Base-by-base conservation (phyloP, 2,113 vertebrate species). In the Symphodus melops region DNA sequence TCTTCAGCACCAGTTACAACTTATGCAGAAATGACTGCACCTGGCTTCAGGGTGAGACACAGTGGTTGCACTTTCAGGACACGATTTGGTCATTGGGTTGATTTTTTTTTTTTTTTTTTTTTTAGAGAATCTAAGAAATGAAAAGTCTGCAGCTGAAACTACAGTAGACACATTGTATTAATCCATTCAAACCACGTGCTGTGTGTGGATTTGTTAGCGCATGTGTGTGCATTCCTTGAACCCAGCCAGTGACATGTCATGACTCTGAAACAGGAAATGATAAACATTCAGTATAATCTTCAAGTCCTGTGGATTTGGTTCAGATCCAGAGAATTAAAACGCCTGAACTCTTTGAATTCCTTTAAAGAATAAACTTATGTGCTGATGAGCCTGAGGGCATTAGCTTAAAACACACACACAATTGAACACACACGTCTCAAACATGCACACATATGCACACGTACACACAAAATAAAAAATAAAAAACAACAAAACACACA, bases 211-310 rank as follows among this genome's bases (percentile, higher is more conserved):
- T 60, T 67, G 54, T 67, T 66, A 4, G 33, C 49, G n/a, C 55
- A 59, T 68, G 72, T 48, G 53, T 73, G 56, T 69, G 44, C 21
- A 52, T 84, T 87, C 60, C 68, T 71, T 71, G 33, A 71, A 72
- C 12, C 5, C 37, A 59, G 68, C 1, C 49, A 17, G 28, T 77
- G 69, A 84, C 71, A 75, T 66, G 78, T 70, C 82, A 75, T 21
- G 25, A 55, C 68, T 73, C 58, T 72, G 39, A 86, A 67, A 83
- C 58, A 83, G 86, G 86, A 88, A 82, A 86, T 83, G 61, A 86
- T 82, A 81, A 84, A 80, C 68, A 72, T 62, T 78, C 61, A 73
- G 48, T 23, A 12, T 64, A 85, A 73, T 86, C 75, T 75, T 52
- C 66, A 75, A 54, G 56, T 80, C 85, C 70, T 72, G 59, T 79